Evolutionary conservation across 2,797 vertebrate genomes (phyloP), one percentile per base, ranked within the genome.

Genomic region (Enteromius afrohamiltoni): DNA sequence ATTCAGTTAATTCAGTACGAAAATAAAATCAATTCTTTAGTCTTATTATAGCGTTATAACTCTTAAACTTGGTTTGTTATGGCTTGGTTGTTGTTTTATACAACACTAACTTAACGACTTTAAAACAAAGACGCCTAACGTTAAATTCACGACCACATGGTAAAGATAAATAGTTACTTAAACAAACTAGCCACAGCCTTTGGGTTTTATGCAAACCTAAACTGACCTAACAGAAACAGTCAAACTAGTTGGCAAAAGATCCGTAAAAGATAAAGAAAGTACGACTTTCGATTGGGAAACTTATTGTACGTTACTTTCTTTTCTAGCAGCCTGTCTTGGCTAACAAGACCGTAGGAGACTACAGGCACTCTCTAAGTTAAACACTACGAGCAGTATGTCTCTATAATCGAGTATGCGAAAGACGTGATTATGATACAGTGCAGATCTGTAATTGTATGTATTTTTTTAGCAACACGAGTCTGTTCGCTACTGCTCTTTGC

Each of bases 141-240:
- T 42, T 42, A 31, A 31, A 67, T 58, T 26, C 23, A 65, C 16
- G 26, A 19, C 21, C 42, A 31, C 7, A 16, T 55, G 31, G 51
- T 16, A 10, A 62, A 82, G 37, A 40, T n/a, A 53, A 73, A 11
- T 31, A n/a, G 29, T 17, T 23, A 68, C 55, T 77, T 67, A 21
- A 31, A 21, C 60, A 51, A 13, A 37, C 6, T 26, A 49, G 29
- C 3, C 40, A 55, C 17, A 51, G 70, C 21, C 5, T 51, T 26
- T 17, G 10, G 14, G 37, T 21, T 65, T 82, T 29, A 40, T 74
- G 70, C 58, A 82, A 82, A 74, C 58, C 16, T 14, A 82, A 23
- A 82, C 2, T 64, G 23, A 81, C 14, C 60, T 21, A 47, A 68
- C 8, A 53, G 47, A 51, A 49, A 37, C 60, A 65, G 26, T 34